These are phyloP conservation scores for Pangasianodon gigas DNA, from an alignment of 2,113 vertebrate species.

Conservation along the genomic window DNA sequence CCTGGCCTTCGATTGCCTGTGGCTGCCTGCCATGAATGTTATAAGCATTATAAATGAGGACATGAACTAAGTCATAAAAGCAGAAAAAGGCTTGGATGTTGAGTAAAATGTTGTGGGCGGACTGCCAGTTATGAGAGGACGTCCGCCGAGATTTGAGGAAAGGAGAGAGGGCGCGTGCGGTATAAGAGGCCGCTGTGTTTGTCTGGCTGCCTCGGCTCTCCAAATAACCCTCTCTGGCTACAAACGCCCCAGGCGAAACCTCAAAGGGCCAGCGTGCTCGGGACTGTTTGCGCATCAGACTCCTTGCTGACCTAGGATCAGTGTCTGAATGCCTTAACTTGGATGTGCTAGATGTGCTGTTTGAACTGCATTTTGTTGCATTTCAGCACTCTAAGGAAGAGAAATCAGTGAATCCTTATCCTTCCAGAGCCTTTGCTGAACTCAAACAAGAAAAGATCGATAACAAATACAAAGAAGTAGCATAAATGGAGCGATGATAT, in stretches of 20 bases:
- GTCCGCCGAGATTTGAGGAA: conserved; percentile 16
- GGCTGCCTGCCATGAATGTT: conserved; percentile 26
- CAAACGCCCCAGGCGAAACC: conserved; percentile 30
- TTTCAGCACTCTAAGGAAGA: conserved; percentile 8
- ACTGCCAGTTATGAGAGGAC: conserved; percentile 17
- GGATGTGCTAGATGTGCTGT: conserved; percentile 17
- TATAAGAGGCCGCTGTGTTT: conserved; percentile 22
- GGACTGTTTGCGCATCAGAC: conserved; percentile 16
- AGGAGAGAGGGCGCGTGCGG: neutral
- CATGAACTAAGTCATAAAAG: conserved; percentile 33
- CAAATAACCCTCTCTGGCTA: conserved; percentile 32
- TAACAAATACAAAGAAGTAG: neutral
- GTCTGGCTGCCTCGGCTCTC: conserved; percentile 8
- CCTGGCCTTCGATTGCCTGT: conserved; percentile 18
- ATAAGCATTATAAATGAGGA: conserved; percentile 34
- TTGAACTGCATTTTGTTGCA: conserved; percentile 16
- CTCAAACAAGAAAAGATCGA: neutral
- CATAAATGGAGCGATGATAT: neutral
- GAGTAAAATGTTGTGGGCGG: conserved; percentile 5
- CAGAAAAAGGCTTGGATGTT: conserved; percentile 13
- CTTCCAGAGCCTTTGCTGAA: conserved; percentile 24
- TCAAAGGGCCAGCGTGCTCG: neutral
- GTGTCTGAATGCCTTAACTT: conserved; percentile 30
- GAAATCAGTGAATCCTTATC: conserved; percentile 14
- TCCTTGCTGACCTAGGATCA: conserved; percentile 31